phyloP scores from a whole-genome alignment of 2,113 vertebrate species.

The Gallinago paraguaiae region DNA sequence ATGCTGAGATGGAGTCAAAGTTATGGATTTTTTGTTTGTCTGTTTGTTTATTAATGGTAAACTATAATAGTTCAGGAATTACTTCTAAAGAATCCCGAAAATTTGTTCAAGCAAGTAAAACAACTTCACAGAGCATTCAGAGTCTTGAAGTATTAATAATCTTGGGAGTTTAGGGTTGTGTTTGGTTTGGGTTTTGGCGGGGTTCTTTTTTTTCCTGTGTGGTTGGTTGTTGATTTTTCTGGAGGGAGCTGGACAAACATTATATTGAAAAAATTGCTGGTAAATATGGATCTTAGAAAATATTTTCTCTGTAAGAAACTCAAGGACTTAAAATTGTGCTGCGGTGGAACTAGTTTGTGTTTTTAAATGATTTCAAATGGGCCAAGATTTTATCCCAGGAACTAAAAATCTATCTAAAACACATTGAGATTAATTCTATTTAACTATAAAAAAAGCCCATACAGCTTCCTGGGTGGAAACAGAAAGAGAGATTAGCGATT shows the following conservation, averaged over 20 bases:
- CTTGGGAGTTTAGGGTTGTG: accelerated
- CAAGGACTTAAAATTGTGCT: neutral
- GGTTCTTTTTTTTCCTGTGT: neutral
- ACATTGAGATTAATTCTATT: neutral
- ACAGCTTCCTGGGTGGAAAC: neutral
- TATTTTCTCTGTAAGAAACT: neutral
- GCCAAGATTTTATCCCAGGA: neutral
- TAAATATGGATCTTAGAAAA: neutral
- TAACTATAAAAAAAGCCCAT: neutral
- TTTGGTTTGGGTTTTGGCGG: neutral
- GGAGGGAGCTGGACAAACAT: accelerated
- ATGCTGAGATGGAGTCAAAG: neutral
- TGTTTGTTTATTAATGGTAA: neutral
- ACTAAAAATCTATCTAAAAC: neutral
- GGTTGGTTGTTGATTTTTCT: neutral
- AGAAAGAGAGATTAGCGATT: neutral
- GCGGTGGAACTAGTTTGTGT: neutral
- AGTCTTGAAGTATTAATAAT: neutral
- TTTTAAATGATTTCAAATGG: neutral
- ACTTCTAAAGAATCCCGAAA: neutral
- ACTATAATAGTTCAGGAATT: neutral
- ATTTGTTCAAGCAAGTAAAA: neutral
- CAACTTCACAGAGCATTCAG: neutral
- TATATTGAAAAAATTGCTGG: neutral
- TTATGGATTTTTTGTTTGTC: neutral